Percentiles rank a stretch among this genome's conserved stretches.
Evolutionary conservation across 2,797 vertebrate species (phyloP).

Genomic region (Molothrus ater): DNA sequence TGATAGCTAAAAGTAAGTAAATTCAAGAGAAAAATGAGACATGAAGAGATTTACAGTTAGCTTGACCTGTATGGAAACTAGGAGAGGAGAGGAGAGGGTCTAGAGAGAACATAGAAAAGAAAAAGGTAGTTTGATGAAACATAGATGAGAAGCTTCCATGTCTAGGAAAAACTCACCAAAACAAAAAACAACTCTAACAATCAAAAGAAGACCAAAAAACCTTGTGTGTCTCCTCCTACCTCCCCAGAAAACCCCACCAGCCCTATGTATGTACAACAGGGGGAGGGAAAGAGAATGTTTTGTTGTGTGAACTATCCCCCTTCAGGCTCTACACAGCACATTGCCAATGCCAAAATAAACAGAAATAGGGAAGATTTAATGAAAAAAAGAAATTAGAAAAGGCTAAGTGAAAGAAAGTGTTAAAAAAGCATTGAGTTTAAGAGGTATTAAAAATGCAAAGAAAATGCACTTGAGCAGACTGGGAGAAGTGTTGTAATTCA

Average conservation of each 20-base stretch:
- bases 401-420: not conserved
- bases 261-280: too few species aligned
- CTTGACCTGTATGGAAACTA: not conserved
- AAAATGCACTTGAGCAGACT: not conserved
- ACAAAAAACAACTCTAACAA: accelerated
- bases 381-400: not conserved
- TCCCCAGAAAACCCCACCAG: not conserved
- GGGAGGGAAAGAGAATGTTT: not conserved
- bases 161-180: not conserved
- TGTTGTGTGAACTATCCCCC: not conserved
- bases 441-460: not conserved
- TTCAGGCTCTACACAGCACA: not conserved
- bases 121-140: not conserved
- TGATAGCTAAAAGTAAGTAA: not conserved
- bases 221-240: not conserved
- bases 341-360: not conserved
- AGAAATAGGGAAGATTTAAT: not conserved
- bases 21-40: not conserved
- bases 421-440: not conserved
- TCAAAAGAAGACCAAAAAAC: not conserved
- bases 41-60: not conserved
- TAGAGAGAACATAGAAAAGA: not conserved
- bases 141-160: not conserved
- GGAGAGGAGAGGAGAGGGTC: not conserved
- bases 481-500: not conserved